Evolutionary conservation across 1,140 invertebrate species (phyloP), one percentile per base, ranked within the genome.

Genomic region (Xylocopa sonorina): DNA sequence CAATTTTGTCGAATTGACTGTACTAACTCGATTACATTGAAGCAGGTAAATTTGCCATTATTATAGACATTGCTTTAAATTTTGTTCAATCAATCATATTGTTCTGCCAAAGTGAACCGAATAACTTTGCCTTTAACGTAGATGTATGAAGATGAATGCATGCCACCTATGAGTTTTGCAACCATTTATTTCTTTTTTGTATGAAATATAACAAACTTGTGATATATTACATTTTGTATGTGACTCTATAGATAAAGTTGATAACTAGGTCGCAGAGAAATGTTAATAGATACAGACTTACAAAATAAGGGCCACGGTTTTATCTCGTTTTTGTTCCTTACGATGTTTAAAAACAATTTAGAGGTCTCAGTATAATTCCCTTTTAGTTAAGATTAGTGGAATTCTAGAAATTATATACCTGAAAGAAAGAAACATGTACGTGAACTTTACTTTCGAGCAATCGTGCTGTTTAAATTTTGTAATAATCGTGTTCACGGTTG

Each of bases 211-310:
- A 53, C 48, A 9, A 55, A 67, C 27, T 53, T 66, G 62, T 75
- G 62, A 75, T 75, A 67, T 38, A 43, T 67, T 46, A 74, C 7
- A 41, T 73, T 63, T 41, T 63, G n/a, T 63, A 41, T 43, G 21
- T 32, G 18, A 0, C 27, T 53, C 43, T 24, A 75, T 0, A 53
- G 34, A 74, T 0, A 53, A 50, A 53, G 43, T 53, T 34, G 43
- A 14, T 12, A 41, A 29, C 5, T 50, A 73, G 57, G 12, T 38
- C 32, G 50, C 18, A 41, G 32, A 41, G 14, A 32, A 32, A 58
- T 24, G 12, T n/a, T 38, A 34, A 38, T n/a, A n/a, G n/a, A n/a
- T 53, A 43, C 29, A 34, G 7, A 67, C 12, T 29, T 71, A 10
- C 24, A 27, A 29, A 71, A 57, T n/a, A 5, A 57, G 68, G 16